These are phyloP conservation scores for Coendou prehensilis DNA, from an alignment of 2,797 vertebrate genomes.

Conservation along the genomic window DNA sequence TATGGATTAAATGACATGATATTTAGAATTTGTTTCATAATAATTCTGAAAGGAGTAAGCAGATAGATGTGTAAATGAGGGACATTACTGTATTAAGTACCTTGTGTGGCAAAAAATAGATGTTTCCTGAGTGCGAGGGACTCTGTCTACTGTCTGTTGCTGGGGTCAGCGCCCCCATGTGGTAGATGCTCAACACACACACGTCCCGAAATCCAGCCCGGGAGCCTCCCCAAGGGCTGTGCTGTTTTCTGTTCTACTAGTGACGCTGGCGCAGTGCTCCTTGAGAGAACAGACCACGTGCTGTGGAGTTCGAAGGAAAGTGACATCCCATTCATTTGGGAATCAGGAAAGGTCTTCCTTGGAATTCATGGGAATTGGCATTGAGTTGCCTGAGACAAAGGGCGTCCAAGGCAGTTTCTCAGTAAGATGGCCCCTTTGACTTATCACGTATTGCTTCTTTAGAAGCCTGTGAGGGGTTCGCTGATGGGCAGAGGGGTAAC, in stretches of 20 bases:
- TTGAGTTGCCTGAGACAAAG: background rate
- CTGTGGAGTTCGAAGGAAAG: background rate
- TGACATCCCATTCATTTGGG: background rate
- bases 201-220: background rate
- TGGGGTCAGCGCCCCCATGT: background rate
- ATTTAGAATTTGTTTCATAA: slow-evolving; percentile 53
- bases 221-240: background rate
- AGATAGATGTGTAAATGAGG: background rate
- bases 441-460: background rate
- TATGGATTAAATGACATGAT: slow-evolving; percentile 6
- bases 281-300: background rate
- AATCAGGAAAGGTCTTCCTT: background rate
- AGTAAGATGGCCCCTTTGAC: slow-evolving; percentile 6
- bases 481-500: background rate
- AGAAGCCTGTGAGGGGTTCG: background rate
- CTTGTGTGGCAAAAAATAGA: background rate
- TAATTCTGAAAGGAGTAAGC: slow-evolving; percentile 31
- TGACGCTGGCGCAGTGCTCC: too few species aligned
- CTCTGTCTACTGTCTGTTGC: background rate
- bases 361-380: background rate
- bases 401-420: background rate
- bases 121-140: background rate
- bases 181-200: background rate
- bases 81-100: background rate
- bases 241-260: background rate